These are phyloP conservation scores for Callinectes sapidus DNA, from an alignment of 2,888 invertebrate genomes.

Conservation along the genomic window DNA sequence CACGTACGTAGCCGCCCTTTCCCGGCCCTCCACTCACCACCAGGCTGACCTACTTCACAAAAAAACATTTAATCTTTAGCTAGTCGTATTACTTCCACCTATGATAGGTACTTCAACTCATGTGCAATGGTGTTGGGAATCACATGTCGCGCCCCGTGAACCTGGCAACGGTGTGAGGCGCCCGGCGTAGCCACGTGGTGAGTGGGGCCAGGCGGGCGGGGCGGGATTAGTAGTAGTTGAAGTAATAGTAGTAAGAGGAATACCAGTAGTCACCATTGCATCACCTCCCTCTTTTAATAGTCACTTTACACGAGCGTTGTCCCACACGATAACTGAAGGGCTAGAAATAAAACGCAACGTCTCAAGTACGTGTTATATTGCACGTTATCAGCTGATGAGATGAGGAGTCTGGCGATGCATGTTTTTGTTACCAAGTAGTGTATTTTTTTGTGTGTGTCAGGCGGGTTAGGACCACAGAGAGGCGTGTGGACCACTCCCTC, in stretches of 20 bases:
- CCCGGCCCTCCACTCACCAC: not conserved
- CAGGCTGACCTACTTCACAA: not conserved
- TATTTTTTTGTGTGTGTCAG: not conserved
- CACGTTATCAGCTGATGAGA: not conserved
- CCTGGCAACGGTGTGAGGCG: slow-evolving; percentile 16
- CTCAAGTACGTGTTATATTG: not conserved
- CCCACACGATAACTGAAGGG: not conserved
- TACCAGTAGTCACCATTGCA: not conserved
- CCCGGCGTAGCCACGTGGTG: not conserved
- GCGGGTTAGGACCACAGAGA: not conserved
- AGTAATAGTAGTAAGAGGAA: not conserved
- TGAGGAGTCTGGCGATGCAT: not conserved
- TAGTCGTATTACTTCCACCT: not conserved
- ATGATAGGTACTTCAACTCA: not conserved
- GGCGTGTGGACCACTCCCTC: not conserved
- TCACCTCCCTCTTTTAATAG: not conserved
- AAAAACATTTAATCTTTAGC: not conserved
- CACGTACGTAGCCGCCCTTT: not conserved
- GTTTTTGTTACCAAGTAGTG: not conserved
- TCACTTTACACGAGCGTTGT: not conserved
- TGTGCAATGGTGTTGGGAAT: not conserved
- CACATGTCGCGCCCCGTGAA: slow-evolving; percentile 10
- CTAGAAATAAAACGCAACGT: not conserved
- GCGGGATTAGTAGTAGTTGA: not conserved
- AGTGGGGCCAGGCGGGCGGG: not conserved